Evolutionary conservation across 2,797 vertebrate genomes (phyloP), one percentile per base, ranked within the genome.

Genomic region (Dendrocincla tyrannina): DNA sequence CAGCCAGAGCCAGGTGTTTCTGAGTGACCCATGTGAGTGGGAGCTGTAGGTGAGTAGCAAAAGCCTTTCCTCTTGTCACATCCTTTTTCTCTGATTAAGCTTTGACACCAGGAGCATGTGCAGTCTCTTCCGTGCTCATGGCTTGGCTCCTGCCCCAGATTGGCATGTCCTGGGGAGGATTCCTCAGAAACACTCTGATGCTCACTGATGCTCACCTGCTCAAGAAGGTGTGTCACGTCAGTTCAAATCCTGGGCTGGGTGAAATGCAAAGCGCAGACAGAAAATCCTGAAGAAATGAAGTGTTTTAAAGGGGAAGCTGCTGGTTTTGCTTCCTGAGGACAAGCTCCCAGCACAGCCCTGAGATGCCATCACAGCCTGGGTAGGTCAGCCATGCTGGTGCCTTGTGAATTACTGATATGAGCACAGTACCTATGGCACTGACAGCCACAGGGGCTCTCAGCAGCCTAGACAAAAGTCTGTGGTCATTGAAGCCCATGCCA

Each of bases 1-100:
- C 35, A 5, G 3, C 33, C 35, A 5, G n/a, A 32, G 22, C 53
- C 53, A 30, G 41, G 28, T 1, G 0, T 35, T 41, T 56, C 50
- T 62, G 59, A 0, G 0, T 63, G 75, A 27, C 41, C 49, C 39
- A 10, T 0, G 0, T 23, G 46, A 85, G 58, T 49, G 47, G 53
- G 15, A 79, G 58, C 8, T 7, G 1, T 9, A n/a, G 58, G 39
- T 0, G 3, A 74, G 52, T 50, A 83, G 11, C 0, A 2, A 35
- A 56, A 70, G 32, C 28, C 9, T 92, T 86, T 52, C 35, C 25
- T 52, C 0, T 32, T 47, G 62, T 70, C 60, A 19, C 33, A 17
- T 18, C 13, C 32, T 44, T 85, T 74, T 70, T 19, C 76, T 77
- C 39, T 60, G 50, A 20, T 41, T 15, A 1, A 27, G 23, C 27